Percentiles rank a stretch among this genome's conserved stretches.
phyloP scores from a whole-genome alignment of 1,140 invertebrate species.

The Vanessa atalanta region DNA sequence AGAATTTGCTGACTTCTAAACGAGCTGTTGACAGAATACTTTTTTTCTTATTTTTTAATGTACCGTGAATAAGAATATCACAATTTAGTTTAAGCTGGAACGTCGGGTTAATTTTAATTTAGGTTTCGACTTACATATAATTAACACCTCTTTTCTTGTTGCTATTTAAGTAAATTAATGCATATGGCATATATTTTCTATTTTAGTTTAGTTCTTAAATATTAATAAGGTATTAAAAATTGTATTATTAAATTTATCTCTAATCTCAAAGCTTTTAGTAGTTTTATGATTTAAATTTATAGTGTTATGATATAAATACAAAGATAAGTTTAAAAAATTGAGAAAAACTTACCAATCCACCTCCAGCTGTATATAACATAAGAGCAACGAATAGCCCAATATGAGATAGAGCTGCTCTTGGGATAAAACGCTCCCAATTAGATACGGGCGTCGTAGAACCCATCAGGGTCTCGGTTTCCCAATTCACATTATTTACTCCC shows the following conservation, averaged over 20 bases:
- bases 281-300: too few species aligned
- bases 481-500: slow-evolving; percentile 66
- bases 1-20: slow-evolving; percentile 77
- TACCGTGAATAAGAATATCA: slow-evolving; percentile 2
- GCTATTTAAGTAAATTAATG: slow-evolving; percentile 3
- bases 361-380: slow-evolving; percentile 87
- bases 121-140: slow-evolving; percentile 27
- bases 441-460: slow-evolving; percentile 56
- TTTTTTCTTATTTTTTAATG: slow-evolving; percentile 16
- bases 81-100: slow-evolving; percentile 25
- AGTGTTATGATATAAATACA: neutral
- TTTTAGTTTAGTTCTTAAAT: too few species aligned
- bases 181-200: neutral
- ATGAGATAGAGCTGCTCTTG: slow-evolving; percentile 85
- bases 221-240: too few species aligned
- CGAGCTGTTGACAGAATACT: slow-evolving; percentile 12
- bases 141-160: neutral
- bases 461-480: slow-evolving; percentile 78
- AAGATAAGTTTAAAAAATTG: neutral
- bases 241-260: too few species aligned
- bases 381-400: slow-evolving; percentile 86
- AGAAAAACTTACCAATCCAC: slow-evolving; percentile 85
- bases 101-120: slow-evolving; percentile 39
- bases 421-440: slow-evolving; percentile 76
- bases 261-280: too few species aligned